A percentile compares a stretch with the other conserved stretches of the same genome.
Conservation (phyloP, 2,113 vertebrate species). For the Leptosomus discolor region DNA sequence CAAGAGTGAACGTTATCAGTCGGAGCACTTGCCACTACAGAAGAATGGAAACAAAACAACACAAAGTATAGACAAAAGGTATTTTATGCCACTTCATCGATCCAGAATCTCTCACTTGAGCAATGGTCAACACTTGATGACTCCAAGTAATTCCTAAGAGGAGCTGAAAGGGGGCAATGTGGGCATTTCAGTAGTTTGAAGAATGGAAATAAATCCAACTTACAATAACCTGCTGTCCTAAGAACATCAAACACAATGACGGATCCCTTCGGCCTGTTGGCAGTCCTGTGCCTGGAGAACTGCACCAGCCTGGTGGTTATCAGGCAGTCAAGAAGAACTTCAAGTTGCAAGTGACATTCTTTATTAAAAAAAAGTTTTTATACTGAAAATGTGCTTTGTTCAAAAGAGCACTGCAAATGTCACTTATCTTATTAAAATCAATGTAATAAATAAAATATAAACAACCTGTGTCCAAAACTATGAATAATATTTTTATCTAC, state of each 20-base stretch:
- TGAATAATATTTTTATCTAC: constrained; percentile 41
- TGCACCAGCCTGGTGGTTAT: background rate
- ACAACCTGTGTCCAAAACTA: constrained; percentile 60
- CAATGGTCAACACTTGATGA: constrained; percentile 29
- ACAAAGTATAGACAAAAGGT: constrained; percentile 37
- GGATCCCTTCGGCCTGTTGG: background rate
- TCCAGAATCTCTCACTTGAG: background rate
- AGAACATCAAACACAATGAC: background rate
- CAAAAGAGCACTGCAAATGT: constrained; percentile 36
- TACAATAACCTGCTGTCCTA: background rate
- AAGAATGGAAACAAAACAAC: constrained; percentile 45
- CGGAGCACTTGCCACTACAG: constrained; percentile 4
- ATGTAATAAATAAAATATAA: constrained; percentile 53
- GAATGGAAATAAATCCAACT: constrained; percentile 16
- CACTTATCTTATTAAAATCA: constrained; percentile 16
- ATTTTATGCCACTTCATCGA: background rate
- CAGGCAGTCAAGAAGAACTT: constrained; percentile 43
- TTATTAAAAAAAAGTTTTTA: constrained; percentile 48
- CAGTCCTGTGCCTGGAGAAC: background rate
- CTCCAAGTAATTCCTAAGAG: background rate
- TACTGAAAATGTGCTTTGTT: constrained; percentile 53
- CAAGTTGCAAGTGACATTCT: constrained; percentile 27
- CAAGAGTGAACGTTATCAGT: background rate
- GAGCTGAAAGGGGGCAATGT: background rate
- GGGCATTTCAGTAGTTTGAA: background rate